Percentiles rank a stretch among this genome's conserved stretches.
Conservation (phyloP, 2,797 vertebrate species). For the Knipowitschia caucasica region DNA sequence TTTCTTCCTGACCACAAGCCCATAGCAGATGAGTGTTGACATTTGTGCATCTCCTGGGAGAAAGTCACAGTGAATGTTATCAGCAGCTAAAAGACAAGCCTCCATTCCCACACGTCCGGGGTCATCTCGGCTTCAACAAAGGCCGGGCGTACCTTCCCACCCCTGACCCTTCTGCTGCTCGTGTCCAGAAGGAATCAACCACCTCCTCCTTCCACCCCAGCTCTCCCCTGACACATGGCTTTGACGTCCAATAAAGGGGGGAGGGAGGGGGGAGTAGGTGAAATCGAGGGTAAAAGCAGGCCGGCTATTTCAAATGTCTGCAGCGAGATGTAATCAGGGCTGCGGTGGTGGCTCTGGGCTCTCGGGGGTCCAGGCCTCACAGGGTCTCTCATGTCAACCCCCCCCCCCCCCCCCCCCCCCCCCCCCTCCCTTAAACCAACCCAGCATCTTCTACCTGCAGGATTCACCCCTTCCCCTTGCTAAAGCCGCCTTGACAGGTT, state of each 20-base stretch:
- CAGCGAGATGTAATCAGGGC: constrained; percentile 80
- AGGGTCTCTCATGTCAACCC: constrained; percentile 79
- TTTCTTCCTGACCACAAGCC: constrained; percentile 72
- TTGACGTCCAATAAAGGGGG: constrained; percentile 50
- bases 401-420: constrained; percentile 58
- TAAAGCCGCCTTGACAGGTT: constrained; percentile 86
- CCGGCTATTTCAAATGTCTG: constrained; percentile 72
- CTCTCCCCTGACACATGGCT: constrained; percentile 74
- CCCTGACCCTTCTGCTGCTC: constrained; percentile 60
- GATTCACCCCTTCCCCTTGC: constrained; percentile 78
- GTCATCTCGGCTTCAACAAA: constrained; percentile 49
- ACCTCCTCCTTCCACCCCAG: constrained; percentile 27
- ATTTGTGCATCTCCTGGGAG: constrained; percentile 79
- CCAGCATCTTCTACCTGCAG: constrained; percentile 82
- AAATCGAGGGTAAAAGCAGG: constrained; percentile 70
- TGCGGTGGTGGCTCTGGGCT: constrained; percentile 60
- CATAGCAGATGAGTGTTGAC: constrained; percentile 72
- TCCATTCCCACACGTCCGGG: constrained; percentile 46
- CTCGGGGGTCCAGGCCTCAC: constrained; percentile 70
- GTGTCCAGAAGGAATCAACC: constrained; percentile 69
- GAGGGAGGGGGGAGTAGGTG: constrained; percentile 55
- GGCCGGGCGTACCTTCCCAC: constrained; percentile 62
- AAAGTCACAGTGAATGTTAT: constrained; percentile 81
- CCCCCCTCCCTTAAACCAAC: constrained; percentile 53
- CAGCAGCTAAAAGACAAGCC: constrained; percentile 73